Evolutionary conservation across 37 sponge, comb jelly and placozoan species (phyloP), one percentile per base, ranked within the genome.

Genomic region (Geodia barretti): DNA sequence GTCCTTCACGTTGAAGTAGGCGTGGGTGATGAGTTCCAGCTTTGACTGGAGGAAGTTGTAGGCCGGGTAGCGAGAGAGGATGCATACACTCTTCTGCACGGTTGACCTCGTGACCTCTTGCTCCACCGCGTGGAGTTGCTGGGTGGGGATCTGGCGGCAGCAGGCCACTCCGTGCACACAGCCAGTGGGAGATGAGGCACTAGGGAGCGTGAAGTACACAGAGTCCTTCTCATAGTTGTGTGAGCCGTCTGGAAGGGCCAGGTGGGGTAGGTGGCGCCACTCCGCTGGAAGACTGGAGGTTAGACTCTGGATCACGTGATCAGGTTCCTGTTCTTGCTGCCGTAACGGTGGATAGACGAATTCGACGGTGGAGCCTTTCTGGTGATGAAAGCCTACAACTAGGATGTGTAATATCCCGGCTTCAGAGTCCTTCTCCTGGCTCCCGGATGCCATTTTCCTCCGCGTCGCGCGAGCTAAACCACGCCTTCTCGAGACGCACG

Each of bases 231-330:
- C 79, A 59, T 74, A 84, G 70, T 87, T 90, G 68, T 94, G 95
- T 60, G 82, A 90, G 14, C 95, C 95, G 32, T 94, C 95, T 20
- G 95, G 95, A 4, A 94, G 79, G 9, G 88, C 84, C 20, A 87
- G 60, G 76, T 84, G 76, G 25, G 87, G 80, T 11, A 94, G 62
- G 40, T 80, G 60, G 41, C 61, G 41, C 87, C 86, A 90, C 67
- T 75, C 72, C 2, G 31, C 25, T 0, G 83, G 85, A 9, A 87
- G 66, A 19, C 42, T 60, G 23, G 1, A 0, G 39, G 88, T 88
- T 1, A 81, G 62, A 39, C 78, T 81, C 35, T 67, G 42, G 30
- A 26, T 21, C 23, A n/a, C 65, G 2, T 24, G 14, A 17, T 71
- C 77, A 17, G 54, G 54, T 47, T 14, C 54, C 14, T 47, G 54